These are phyloP conservation scores for Glaucopsyche alexis DNA, from an alignment of 2,888 invertebrate genomes.

Conservation along the genomic window DNA sequence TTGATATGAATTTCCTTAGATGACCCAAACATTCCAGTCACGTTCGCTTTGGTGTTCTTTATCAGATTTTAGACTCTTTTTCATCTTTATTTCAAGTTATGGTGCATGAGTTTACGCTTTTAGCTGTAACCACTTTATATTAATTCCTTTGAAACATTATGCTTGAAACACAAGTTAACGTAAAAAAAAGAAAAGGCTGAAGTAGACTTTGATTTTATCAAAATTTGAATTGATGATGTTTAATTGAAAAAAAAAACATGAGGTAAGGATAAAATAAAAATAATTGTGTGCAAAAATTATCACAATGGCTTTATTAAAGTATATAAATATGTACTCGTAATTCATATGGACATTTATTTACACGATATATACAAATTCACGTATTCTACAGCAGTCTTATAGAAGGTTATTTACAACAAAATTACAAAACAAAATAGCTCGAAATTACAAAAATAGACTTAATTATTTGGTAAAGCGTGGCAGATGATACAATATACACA, in stretches of 20 bases:
- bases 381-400: conserved; percentile 79
- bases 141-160: not conserved
- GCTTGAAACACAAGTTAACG: not conserved
- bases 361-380: conserved; percentile 77
- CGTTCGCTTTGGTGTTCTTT: conserved; percentile 57
- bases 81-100: conserved; percentile 30
- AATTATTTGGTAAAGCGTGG: conserved; percentile 79
- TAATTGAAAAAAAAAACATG: not conserved
- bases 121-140: conserved; percentile 4
- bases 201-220: not conserved
- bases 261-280: conserved; percentile 51
- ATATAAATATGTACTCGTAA: conserved; percentile 80
- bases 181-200: not conserved
- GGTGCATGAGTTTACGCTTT: conserved; percentile 21
- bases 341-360: conserved; percentile 78
- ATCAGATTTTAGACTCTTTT: conserved; percentile 58
- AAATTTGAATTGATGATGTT: not conserved
- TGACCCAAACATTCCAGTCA: conserved; percentile 59
- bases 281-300: conserved; percentile 72
- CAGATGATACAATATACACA: conserved; percentile 71
- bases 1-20: conserved; percentile 56
- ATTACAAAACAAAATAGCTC: conserved; percentile 66
- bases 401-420: conserved; percentile 76
- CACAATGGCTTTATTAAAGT: conserved; percentile 81
- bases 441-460: conserved; percentile 77